These are phyloP conservation scores for Nasonia longicornis DNA, from an alignment of 1,140 invertebrate genomes.

Conservation along the genomic window DNA sequence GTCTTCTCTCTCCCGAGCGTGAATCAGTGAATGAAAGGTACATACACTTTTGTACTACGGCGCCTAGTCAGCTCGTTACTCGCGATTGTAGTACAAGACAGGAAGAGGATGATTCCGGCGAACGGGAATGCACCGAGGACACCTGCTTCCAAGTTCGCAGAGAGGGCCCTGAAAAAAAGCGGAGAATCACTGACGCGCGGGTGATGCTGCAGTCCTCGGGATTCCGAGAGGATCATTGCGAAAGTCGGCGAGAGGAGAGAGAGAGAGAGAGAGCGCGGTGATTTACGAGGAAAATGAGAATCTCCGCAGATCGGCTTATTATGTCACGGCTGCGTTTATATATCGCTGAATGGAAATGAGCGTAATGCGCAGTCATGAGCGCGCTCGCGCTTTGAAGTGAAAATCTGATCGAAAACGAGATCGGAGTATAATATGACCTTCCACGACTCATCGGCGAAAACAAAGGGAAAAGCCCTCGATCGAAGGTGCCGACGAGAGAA, in stretches of 20 bases:
- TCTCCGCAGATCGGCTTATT: slow-evolving; percentile 26
- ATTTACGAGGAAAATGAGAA: slow-evolving; percentile 27
- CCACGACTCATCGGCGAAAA: background rate
- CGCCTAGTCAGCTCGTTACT: slow-evolving; percentile 34
- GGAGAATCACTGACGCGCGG: background rate
- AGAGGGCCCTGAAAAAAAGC: background rate
- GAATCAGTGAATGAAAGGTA: slow-evolving; percentile 49
- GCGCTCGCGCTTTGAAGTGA: background rate
- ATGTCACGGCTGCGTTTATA: background rate
- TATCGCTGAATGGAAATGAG: background rate
- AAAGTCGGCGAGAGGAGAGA: slow-evolving; percentile 40
- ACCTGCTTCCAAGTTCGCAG: slow-evolving; percentile 23
- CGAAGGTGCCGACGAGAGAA: background rate
- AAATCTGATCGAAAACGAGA: background rate
- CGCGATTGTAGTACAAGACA: background rate
- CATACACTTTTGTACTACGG: background rate
- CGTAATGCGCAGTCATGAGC: background rate
- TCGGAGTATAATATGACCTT: background rate
- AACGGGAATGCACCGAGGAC: slow-evolving; percentile 62
- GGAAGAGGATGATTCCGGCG: slow-evolving; percentile 54
- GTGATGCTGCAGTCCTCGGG: slow-evolving; percentile 48
- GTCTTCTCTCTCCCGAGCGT: slow-evolving; percentile 19
- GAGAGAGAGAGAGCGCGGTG: background rate
- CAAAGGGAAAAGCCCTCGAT: background rate
- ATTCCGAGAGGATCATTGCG: slow-evolving; percentile 53